Base-by-base conservation (phyloP, 2,888 invertebrate genomes). In the Agapostemon virescens region DNA sequence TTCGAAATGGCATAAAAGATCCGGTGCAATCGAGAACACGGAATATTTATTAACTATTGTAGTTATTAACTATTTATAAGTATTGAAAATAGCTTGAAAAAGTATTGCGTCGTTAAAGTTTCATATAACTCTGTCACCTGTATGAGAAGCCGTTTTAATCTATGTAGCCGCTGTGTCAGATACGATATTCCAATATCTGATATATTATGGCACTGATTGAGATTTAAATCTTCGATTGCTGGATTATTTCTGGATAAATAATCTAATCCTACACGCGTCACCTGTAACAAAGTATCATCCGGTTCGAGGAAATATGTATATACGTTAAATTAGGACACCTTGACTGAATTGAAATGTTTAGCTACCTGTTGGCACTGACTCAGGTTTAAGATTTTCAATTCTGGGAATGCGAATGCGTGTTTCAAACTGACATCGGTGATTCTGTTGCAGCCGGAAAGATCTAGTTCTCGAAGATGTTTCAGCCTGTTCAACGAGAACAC, bases 381-480 rank as follows among this genome's bases (percentile, higher is more conserved):
- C 69, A 97, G 92, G 88, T 95, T 94, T 36, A 97, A 93, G 79
- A 93, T 93, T 45, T 93, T 92, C 11, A 97, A 93, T 91, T 96
- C 96, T 69, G 94, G 93, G 88, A 96, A 96, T 80, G 94, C 94
- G 82, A 96, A 94, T 55, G 95, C 95, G 87, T 96, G 95, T 81
- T 94, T 95, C 15, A 97, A 90, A 82, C 96, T 96, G 0, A 95
- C 94, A 91, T 97, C 96, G 26, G 96, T 95, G 72, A 97, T 95
- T 91, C 94, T 94, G 84, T 95, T 95, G 89, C 96, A 96, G 0
- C 95, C 95, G 78, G 95, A 94, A 23, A 97, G 93, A 89, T 96
- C 95, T 9, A 97, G 92, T 68, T 94, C 93, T 79, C 92, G 93
- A 2, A 97, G 93, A 0, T 93, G 93, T 83, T 93, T 94, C 20